These are phyloP conservation scores for Stylophora pistillata DNA, from an alignment of 64 coral and sea anemone genomes.

Conservation along the genomic window DNA sequence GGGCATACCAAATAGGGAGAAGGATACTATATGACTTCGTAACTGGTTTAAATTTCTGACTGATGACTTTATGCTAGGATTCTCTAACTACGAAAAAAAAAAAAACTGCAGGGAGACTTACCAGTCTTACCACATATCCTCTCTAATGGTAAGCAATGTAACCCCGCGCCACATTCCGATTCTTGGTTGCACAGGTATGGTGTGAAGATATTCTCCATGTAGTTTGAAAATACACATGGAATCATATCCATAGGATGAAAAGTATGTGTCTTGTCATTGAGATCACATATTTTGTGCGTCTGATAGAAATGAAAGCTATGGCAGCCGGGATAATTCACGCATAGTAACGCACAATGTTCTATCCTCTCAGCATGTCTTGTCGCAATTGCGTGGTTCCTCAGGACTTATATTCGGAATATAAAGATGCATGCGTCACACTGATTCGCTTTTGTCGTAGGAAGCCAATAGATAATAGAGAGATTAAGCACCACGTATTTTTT, in stretches of 20 bases:
- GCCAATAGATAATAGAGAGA: neutral
- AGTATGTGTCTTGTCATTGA: conserved; percentile 12
- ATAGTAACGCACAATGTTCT: neutral
- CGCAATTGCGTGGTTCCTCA: conserved; percentile 3
- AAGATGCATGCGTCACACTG: neutral
- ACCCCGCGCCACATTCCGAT: neutral
- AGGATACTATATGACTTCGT: too few relatives aligned
- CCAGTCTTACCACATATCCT: neutral
- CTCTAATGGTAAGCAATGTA: neutral
- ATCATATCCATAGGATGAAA: conserved; percentile 9
- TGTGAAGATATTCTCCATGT: conserved; percentile 7
- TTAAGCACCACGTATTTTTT: too few relatives aligned
- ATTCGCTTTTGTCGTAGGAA: neutral
- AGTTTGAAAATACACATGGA: neutral
- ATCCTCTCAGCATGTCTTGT: neutral
- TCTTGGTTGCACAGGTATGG: neutral
- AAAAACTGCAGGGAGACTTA: neutral
- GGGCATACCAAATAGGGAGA: too few relatives aligned
- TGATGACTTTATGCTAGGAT: too few relatives aligned
- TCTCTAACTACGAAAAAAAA: too few relatives aligned
- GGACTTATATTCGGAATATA: neutral
- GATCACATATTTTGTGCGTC: neutral
- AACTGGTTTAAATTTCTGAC: too few relatives aligned
- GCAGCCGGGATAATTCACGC: neutral
- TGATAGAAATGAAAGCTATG: conserved; percentile 22